phyloP scores from a whole-genome alignment of 2,888 invertebrate species.

The Endotricha flammealis region DNA sequence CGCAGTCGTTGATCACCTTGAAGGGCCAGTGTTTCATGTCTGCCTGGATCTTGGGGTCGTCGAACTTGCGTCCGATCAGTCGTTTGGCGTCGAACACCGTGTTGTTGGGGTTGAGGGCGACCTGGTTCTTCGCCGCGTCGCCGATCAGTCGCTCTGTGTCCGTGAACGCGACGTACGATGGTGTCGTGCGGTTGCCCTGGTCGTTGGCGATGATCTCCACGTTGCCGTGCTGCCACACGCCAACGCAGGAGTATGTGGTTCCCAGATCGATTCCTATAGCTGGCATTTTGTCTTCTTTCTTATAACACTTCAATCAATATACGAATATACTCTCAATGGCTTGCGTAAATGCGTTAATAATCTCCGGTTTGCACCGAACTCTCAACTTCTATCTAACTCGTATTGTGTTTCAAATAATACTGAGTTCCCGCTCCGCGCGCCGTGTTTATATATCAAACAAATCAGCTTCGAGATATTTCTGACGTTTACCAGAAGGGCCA shows the following conservation, averaged over 20 bases:
- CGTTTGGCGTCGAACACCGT: slow-evolving; percentile 88
- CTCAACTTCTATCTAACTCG: slow-evolving; percentile 32
- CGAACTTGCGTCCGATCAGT: slow-evolving; percentile 86
- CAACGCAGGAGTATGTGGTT: slow-evolving; percentile 77
- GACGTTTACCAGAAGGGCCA: slow-evolving; percentile 35
- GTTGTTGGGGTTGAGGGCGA: slow-evolving; percentile 85
- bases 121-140: slow-evolving; percentile 85
- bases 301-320: slow-evolving; percentile 8
- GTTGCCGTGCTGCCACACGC: slow-evolving; percentile 80
- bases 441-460: slow-evolving; percentile 45
- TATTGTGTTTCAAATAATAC: slow-evolving; percentile 54
- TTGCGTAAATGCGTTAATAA: slow-evolving; percentile 21
- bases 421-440: slow-evolving; percentile 45
- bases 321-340: slow-evolving; percentile 10
- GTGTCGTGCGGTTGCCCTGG: slow-evolving; percentile 85
- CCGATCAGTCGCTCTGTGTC: slow-evolving; percentile 83
- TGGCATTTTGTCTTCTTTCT: slow-evolving; percentile 49
- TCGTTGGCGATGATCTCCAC: slow-evolving; percentile 85
- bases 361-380: slow-evolving; percentile 45
- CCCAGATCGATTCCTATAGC: slow-evolving; percentile 78
- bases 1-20: slow-evolving; percentile 80
- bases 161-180: slow-evolving; percentile 85
- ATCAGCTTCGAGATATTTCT: slow-evolving; percentile 45
- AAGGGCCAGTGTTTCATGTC: slow-evolving; percentile 94
- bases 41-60: slow-evolving; percentile 84